Conservation (phyloP, 2,888 invertebrate species). For the Orthonevra nobilis region DNA sequence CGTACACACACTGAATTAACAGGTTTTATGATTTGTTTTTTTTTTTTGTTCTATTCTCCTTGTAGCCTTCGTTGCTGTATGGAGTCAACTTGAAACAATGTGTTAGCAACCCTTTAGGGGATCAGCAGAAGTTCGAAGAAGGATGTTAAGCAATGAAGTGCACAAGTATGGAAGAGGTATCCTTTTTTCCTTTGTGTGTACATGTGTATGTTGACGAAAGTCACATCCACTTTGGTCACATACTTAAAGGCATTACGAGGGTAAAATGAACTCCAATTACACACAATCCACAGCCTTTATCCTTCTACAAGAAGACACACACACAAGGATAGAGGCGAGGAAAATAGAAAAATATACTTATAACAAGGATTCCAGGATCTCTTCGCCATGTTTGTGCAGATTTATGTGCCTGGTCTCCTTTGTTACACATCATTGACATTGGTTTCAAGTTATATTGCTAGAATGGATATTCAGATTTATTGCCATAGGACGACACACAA, state of each 20-base stretch:
- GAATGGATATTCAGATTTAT: slow-evolving; percentile 69
- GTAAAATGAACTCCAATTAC: slow-evolving; percentile 68
- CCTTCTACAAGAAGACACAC: not conserved
- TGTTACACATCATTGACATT: slow-evolving; percentile 66
- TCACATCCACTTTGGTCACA: slow-evolving; percentile 67
- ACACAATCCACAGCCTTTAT: slow-evolving; percentile 43
- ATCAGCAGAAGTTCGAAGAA: slow-evolving; percentile 28
- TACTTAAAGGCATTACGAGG: slow-evolving; percentile 45
- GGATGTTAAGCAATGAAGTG: slow-evolving; percentile 43
- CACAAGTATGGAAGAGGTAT: slow-evolving; percentile 32
- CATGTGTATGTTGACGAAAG: slow-evolving; percentile 56
- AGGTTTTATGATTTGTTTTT: slow-evolving; percentile 16
- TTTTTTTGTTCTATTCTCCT: not conserved
- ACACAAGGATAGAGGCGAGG: not conserved
- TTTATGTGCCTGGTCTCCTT: slow-evolving; percentile 48
- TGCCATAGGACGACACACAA: slow-evolving; percentile 21
- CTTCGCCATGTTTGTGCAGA: slow-evolving; percentile 14
- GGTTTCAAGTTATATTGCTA: slow-evolving; percentile 63
- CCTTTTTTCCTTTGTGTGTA: too few species aligned
- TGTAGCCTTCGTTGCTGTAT: not conserved
- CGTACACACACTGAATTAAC: slow-evolving; percentile 64
- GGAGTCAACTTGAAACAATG: slow-evolving; percentile 52
- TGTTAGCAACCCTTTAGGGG: slow-evolving; percentile 42
- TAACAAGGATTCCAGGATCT: not conserved
- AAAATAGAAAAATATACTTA: not conserved